Percentiles rank a stretch among this genome's conserved stretches.
Evolutionary conservation across 2,113 vertebrate genomes (phyloP).

Genomic region (Ctenomys sociabilis): DNA sequence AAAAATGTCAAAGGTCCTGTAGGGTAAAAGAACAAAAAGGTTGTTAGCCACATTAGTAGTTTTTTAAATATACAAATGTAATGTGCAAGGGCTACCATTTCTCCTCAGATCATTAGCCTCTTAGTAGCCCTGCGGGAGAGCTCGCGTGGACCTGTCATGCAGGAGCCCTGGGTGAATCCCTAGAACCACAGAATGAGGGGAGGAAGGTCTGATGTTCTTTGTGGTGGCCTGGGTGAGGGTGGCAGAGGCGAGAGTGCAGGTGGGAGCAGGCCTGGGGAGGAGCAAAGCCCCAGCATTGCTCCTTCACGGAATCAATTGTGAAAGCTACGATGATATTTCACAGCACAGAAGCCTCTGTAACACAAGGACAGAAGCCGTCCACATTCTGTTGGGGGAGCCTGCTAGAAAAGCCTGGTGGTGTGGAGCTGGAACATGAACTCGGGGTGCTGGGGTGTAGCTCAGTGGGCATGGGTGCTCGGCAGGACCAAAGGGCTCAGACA

Average conservation of each 20-base stretch:
- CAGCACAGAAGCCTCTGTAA: neutral
- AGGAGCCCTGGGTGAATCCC: neutral
- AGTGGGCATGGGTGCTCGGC: neutral
- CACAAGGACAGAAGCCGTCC: neutral
- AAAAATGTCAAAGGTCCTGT: neutral
- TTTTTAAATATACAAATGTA: slow-evolving; percentile 16
- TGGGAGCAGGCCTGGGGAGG: neutral
- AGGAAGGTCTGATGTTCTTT: neutral
- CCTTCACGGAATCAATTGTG: neutral
- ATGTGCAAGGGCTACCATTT: neutral
- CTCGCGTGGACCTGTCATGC: neutral
- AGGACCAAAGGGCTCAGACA: neutral
- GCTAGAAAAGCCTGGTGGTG: neutral
- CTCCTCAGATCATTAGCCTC: neutral
- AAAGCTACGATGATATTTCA: neutral
- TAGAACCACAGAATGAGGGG: neutral
- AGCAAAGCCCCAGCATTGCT: neutral
- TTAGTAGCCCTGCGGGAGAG: neutral
- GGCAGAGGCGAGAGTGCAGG: neutral
- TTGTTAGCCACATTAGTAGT: neutral
- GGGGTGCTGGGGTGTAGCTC: neutral
- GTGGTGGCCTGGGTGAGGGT: neutral
- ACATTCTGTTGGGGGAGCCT: neutral
- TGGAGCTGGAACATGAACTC: neutral
- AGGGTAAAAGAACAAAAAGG: neutral